phyloP scores from a whole-genome alignment of 2,888 invertebrate species.

The Lomographa bimaculata region DNA sequence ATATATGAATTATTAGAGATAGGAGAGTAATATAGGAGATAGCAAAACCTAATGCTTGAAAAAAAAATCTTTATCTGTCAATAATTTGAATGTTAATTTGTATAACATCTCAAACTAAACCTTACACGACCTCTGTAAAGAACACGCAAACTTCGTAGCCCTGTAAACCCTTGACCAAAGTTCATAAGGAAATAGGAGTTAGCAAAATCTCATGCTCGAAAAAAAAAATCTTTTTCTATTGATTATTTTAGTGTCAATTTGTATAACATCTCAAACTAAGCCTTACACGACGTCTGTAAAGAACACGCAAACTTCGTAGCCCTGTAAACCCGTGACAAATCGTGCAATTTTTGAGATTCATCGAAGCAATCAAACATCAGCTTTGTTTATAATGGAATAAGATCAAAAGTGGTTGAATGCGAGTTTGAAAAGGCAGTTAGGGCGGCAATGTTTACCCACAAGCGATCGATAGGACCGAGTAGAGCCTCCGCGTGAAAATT shows the following conservation, averaged over 20 bases:
- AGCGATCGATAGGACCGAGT: slow-evolving; percentile 70
- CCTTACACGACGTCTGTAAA: slow-evolving; percentile 22
- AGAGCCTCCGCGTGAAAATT: slow-evolving; percentile 78
- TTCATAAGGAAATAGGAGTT: too few species aligned
- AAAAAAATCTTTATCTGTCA: too few species aligned
- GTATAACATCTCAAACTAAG: too few species aligned
- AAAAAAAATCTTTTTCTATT: too few species aligned
- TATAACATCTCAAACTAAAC: too few species aligned
- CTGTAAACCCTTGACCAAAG: slow-evolving; percentile 32
- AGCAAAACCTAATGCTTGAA: too few species aligned
- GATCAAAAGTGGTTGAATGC: slow-evolving; percentile 25
- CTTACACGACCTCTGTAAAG: slow-evolving; percentile 22
- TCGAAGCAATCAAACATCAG: slow-evolving; percentile 18
- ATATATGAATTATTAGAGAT: too few species aligned
- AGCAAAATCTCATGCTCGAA: too few species aligned
- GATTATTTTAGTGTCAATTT: too few species aligned
- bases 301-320: slow-evolving; percentile 29
- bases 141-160: slow-evolving; percentile 29
- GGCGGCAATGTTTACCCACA: slow-evolving; percentile 77
- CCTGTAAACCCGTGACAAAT: slow-evolving; percentile 33
- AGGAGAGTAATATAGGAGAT: too few species aligned
- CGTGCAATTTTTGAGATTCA: slow-evolving; percentile 21
- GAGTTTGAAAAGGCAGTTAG: slow-evolving; percentile 55
- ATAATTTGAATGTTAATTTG: too few species aligned
- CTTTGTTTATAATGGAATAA: slow-evolving; percentile 26